A percentile compares a stretch with the other conserved stretches of the same genome.
phyloP scores from a whole-genome alignment of 2,888 invertebrate genomes.

The Hemithea aestivaria region DNA sequence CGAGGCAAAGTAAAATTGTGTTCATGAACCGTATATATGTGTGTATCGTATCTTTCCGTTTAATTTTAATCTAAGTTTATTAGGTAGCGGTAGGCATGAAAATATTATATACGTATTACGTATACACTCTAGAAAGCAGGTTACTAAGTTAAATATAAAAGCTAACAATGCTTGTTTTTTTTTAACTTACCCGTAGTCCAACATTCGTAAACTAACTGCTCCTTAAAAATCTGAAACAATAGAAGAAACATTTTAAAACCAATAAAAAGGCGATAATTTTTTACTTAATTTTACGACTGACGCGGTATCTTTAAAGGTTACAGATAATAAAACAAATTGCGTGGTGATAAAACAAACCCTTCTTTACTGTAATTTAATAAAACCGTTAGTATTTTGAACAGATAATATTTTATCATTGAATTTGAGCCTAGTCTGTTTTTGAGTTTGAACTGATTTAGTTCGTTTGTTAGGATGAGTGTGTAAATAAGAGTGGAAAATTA shows the following conservation, averaged over 20 bases:
- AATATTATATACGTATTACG: no score
- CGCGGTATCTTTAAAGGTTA: conserved; percentile 31
- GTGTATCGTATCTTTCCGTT: no score
- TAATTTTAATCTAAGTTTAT: no score
- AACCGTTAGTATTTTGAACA: conserved; percentile 17
- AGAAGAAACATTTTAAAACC: conserved; percentile 2
- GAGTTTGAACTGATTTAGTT: background rate
- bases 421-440: conserved; percentile 10
- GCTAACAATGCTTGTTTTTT: no score
- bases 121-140: no score
- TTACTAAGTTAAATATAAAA: no score
- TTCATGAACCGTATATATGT: no score
- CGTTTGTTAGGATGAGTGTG: background rate
- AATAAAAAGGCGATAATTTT: conserved; percentile 4
- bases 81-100: no score
- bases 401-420: background rate
- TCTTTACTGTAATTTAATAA: conserved; percentile 15
- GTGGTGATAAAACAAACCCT: conserved; percentile 34
- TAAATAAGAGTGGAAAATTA: background rate
- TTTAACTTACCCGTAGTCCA: no score
- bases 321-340: conserved; percentile 22
- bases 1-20: no score
- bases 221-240: conserved; percentile 8
- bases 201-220: no score
- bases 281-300: conserved; percentile 11